These are phyloP conservation scores for Osmerus mordax DNA, from an alignment of 2,113 vertebrate species.

Conservation along the genomic window DNA sequence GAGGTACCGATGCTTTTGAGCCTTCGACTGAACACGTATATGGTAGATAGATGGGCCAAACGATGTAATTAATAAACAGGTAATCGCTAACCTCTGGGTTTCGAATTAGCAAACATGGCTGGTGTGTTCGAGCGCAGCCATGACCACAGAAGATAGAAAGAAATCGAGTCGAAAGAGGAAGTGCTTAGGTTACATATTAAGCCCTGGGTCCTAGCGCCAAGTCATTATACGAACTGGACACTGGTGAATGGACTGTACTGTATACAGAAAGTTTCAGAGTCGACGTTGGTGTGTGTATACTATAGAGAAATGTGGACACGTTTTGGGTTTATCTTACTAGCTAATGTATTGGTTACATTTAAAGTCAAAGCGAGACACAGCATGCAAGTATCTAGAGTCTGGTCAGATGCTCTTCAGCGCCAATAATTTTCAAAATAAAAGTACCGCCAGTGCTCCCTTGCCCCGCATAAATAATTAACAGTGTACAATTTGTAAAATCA, in stretches of 20 bases:
- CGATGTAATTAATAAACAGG: conserved; percentile 71
- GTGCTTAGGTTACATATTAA: conserved; percentile 50
- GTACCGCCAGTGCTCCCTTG: too few species aligned
- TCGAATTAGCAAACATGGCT: conserved; percentile 82
- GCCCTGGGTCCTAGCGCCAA: conserved; percentile 61
- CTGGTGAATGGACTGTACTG: too few species aligned
- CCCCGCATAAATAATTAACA: background rate
- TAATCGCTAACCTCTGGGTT: conserved; percentile 73
- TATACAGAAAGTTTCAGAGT: too few species aligned
- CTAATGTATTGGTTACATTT: too few species aligned
- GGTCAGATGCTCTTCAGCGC: too few species aligned
- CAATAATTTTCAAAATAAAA: too few species aligned
- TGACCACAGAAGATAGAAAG: conserved; percentile 71
- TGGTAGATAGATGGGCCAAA: conserved; percentile 46
- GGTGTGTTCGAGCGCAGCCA: conserved; percentile 72
- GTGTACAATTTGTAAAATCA: background rate
- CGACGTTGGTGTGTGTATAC: too few species aligned
- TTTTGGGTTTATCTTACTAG: too few species aligned
- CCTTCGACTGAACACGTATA: conserved; percentile 44
- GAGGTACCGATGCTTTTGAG: conserved; percentile 44
- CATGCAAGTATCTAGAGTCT: too few species aligned
- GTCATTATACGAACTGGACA: too few species aligned
- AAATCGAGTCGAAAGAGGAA: conserved; percentile 67
- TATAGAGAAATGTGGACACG: too few species aligned
- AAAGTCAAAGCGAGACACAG: too few species aligned